Evolutionary conservation across 2,113 vertebrate species (phyloP), one percentile per base, ranked within the genome.

Genomic region (Cromileptes altivelis): DNA sequence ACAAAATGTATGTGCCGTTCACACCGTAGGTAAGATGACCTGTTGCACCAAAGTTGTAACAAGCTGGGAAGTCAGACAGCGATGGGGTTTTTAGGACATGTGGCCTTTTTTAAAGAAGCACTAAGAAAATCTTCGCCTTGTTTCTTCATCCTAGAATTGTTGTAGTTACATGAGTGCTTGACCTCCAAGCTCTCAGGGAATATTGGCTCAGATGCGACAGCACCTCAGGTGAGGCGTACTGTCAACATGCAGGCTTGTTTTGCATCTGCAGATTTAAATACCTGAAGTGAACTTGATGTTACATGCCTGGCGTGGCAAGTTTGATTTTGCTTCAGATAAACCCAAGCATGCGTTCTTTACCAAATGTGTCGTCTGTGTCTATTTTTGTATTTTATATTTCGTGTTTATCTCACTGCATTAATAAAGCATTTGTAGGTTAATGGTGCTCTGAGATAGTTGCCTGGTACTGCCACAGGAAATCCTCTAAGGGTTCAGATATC

Each of bases 291-390:
- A 60, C 60, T 23, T 78, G 75, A 49, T 40, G 53, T 23, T 8
- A 73, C 83, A 65, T 61, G 78, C 64, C 23, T 61, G 6, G 42
- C 5, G 6, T 8, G 30, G 18, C 72, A 82, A 3, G 19, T 81
- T 52, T 57, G n/a, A 10, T 2, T 52, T 2, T 55, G 18, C 6
- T 50, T 52, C 4, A n/a, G 9, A 14, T 40, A 37, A 53, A 68
- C 23, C 2, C 17, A 30, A 12, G 3, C 30, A 60, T 18, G 30
- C 6, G 60, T 12, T 12, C 42, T 10, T 23, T 4, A 47, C 49
- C 4, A 27, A 55, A 63, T 21, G 0, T 14, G 14, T 60, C 6
- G 1, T 69, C 5, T 23, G 5, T 47, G n/a, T 64, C 58, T 40
- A 8, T 8, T 63, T 65, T 12, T 42, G 14, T 45, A 19, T 60